Base-by-base conservation (phyloP, 2,113 vertebrate genomes). In the Hymenochirus boettgeri region DNA sequence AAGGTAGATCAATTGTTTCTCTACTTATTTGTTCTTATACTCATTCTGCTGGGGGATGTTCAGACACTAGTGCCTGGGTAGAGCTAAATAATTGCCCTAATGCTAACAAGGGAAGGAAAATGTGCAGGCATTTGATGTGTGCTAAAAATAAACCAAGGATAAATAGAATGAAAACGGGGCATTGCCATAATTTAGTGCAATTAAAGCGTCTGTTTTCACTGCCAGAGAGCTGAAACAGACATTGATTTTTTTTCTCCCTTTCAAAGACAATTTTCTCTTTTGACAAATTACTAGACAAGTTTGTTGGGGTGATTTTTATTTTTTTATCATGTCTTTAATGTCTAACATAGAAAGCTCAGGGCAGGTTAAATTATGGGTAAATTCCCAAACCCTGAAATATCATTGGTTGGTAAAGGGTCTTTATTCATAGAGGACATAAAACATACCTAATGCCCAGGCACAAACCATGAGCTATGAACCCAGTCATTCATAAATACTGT, bases 81-180 rank as follows among this genome's bases (percentile, higher is more conserved):
- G 70, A 79, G 80, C 72, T n/a, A 77, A 81, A 81, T 81, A 80
- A 86, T 81, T 83, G 71, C 64, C 64, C 72, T 73, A 62, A 76
- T 79, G 78, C 73, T 82, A 73, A 59, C 76, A 63, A 76, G 78
- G 77, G 78, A 79, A n/a, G n/a, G n/a, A n/a, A n/a, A 78, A 79
- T 72, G 79, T 79, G 81, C 72, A 79, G 81, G 82, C 78, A 79
- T 85, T 59, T 74, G 75, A 75, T 79, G 78, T 31, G 73, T 62
- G 54, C 80, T 85, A 79, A 84, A 86, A 86, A 85, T 82, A 88
- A 86, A 83, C 75, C 59, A 18, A 71, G 76, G 77, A 70, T 67
- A 71, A 79, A 79, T 75, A 79, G 75, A 62, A 70, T 60, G 76
- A 52, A 72, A 73, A 74, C 76, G 69, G 83, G 80, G 78, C 80